These are phyloP conservation scores for Parascotia fuliginaria DNA, from an alignment of 2,888 invertebrate genomes.

Conservation along the genomic window DNA sequence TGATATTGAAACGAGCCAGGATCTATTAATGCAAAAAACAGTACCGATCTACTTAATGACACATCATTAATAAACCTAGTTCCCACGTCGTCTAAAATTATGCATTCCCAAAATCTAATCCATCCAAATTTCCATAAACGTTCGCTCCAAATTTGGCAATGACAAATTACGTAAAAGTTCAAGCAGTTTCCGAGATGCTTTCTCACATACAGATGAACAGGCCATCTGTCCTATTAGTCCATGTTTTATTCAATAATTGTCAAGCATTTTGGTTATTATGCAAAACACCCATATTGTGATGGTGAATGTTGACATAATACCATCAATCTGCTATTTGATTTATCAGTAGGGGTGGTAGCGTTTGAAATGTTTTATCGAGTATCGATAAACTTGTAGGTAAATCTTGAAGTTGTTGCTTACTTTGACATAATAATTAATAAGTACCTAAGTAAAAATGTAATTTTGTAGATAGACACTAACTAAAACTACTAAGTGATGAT, in stretches of 20 bases:
- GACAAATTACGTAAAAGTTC: constrained; percentile 69
- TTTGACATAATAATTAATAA: no score
- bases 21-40: no score
- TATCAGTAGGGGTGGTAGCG: constrained; percentile 52
- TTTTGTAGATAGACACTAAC: no score
- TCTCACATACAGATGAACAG: constrained; percentile 69
- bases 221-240: constrained; percentile 65
- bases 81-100: constrained; percentile 40
- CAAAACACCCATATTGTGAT: constrained; percentile 74
- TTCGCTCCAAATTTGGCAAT: constrained; percentile 60
- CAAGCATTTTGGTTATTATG: constrained; percentile 77
- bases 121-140: constrained; percentile 54
- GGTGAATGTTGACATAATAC: constrained; percentile 84
- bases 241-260: constrained; percentile 80
- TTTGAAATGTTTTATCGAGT: constrained; percentile 2
- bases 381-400: constrained; percentile 31
- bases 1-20: no score
- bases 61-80: constrained; percentile 31
- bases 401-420: no score
- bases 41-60: constrained; percentile 27
- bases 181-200: constrained; percentile 42
- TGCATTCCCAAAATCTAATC: constrained; percentile 30
- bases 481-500: no score
- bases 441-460: no score
- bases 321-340: constrained; percentile 81